These are phyloP conservation scores for Poeciliopsis prolifica DNA, from an alignment of 2,113 vertebrate species.

Conservation along the genomic window DNA sequence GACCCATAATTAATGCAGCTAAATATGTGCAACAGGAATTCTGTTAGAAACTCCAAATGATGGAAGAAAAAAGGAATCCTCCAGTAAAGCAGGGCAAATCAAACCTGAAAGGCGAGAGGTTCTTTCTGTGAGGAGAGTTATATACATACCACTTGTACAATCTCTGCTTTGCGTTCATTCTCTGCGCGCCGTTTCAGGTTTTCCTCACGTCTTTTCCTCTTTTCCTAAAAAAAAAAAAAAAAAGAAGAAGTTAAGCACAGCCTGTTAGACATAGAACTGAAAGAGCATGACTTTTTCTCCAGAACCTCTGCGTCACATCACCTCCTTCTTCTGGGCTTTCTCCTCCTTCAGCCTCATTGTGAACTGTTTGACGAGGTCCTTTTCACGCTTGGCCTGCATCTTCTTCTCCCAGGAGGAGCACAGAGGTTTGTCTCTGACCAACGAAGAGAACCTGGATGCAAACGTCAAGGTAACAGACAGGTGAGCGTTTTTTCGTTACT, in stretches of 20 bases:
- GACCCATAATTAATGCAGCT: background rate
- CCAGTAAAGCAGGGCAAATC: background rate
- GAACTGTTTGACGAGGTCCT: constrained; percentile 79
- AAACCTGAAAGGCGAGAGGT: background rate
- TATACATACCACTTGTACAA: constrained; percentile 92
- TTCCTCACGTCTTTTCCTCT: constrained; percentile 86
- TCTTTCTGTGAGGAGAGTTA: background rate
- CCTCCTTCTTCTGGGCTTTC: constrained; percentile 83
- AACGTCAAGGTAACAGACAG: background rate
- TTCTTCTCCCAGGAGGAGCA: constrained; percentile 89
- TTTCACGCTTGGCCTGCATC: constrained; percentile 87
- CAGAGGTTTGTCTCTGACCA: constrained; percentile 88
- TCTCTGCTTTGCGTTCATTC: constrained; percentile 88
- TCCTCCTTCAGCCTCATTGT: constrained; percentile 85
- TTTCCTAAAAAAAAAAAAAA: constrained; percentile 78
- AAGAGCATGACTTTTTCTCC: background rate
- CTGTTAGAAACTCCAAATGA: background rate
- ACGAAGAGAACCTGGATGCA: constrained; percentile 85
- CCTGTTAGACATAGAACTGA: background rate
- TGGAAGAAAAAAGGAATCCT: background rate
- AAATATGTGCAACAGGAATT: background rate
- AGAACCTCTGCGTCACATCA: constrained; percentile 25
- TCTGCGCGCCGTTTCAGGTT: constrained; percentile 86
- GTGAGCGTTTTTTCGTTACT: background rate
- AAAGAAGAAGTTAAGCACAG: background rate